These are phyloP conservation scores for Psix sp. DNA, from an alignment of 1,140 invertebrate species.

Conservation along the genomic window DNA sequence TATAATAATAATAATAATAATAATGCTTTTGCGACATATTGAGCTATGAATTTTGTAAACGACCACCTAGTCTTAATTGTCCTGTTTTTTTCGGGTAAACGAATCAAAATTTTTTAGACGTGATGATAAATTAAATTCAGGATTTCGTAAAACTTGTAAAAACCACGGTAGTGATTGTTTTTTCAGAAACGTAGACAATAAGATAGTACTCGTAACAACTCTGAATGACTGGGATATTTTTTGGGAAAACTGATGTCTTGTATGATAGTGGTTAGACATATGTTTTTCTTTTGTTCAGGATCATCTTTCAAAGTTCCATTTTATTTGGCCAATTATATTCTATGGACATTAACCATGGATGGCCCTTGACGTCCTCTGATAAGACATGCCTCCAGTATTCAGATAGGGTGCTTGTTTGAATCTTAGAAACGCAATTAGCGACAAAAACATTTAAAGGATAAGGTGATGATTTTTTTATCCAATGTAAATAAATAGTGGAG, in stretches of 20 bases:
- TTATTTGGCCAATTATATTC: background rate
- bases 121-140: too few relatives aligned
- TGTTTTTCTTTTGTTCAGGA: conserved; percentile 7
- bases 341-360: too few relatives aligned
- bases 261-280: background rate
- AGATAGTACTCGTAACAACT: background rate
- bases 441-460: conserved; percentile 4
- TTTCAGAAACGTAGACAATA: conserved; percentile 1
- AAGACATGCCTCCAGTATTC: too few relatives aligned
- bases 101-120: too few relatives aligned
- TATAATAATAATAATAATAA: too few relatives aligned
- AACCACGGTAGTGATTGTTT: background rate
- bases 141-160: background rate
- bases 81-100: background rate
- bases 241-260: background rate
- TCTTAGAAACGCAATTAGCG: too few relatives aligned
- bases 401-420: too few relatives aligned
- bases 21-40: too few relatives aligned
- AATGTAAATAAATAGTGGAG: conserved; percentile 1
- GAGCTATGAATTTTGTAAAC: too few relatives aligned
- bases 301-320: background rate
- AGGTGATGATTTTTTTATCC: conserved; percentile 13
- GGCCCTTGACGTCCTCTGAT: too few relatives aligned
- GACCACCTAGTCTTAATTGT: too few relatives aligned
- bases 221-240: background rate